Evolutionary conservation across 2,113 vertebrate species (phyloP).

Genomic region (Cariama cristata): DNA sequence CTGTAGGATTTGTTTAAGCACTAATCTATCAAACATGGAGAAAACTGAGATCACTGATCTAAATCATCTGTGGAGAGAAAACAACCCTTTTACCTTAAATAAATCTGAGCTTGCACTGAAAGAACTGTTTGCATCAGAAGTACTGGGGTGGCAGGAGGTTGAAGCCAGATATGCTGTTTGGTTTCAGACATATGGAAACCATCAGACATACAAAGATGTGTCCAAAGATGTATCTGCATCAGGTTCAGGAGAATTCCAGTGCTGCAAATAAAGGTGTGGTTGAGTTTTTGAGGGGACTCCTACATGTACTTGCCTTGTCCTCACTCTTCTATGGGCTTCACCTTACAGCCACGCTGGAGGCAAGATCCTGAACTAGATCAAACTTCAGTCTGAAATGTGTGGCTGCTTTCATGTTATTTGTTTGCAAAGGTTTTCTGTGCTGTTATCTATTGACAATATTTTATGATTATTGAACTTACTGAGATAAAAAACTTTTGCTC

Average conservation of each 20-base stretch:
- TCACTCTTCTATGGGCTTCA: neutral
- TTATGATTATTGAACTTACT: neutral
- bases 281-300: accelerated
- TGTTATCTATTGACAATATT: neutral
- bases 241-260: neutral
- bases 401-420: neutral
- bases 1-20: slow-evolving; percentile 40
- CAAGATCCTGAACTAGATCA: neutral
- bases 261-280: neutral
- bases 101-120: neutral
- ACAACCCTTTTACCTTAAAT: neutral
- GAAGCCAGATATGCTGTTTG: neutral
- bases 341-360: neutral
- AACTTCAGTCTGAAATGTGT: neutral
- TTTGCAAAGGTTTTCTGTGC: neutral
- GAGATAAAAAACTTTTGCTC: slow-evolving; percentile 29
- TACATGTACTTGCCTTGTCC: neutral
- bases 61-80: neutral
- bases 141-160: neutral
- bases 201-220: neutral
- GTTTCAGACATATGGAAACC: neutral
- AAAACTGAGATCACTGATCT: neutral
- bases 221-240: neutral
- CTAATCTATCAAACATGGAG: neutral
- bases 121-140: neutral